Base-by-base conservation (phyloP, 2,888 invertebrate species). In the Exephanes ischioxanthus region DNA sequence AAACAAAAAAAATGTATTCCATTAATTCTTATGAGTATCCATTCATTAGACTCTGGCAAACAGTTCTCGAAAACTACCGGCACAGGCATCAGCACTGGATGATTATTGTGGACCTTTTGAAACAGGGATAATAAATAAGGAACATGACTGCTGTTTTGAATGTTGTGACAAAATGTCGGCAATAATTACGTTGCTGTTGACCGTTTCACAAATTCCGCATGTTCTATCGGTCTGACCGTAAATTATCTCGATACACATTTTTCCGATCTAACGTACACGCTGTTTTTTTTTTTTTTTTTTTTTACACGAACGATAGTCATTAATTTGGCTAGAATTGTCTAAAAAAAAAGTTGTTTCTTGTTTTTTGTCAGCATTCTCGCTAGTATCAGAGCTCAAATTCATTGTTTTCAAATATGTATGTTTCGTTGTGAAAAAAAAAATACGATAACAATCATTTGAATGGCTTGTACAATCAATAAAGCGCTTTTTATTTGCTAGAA, bases 401-500 rank as follows among this genome's bases (percentile, higher is more conserved):
- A 76, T 61, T 61, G 16, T 61, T 61, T 26, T 26, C 9, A 61
- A 26, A 61, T 30, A 14, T 26, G 61, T 3, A 30, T 30, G 61
- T 61, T 61, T 61, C 61, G n/a, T 61, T 5, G 61, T 6, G 11
- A 22, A 14, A 33, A 70, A 70, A 51, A 76, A 14, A 71, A 61
- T 48, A 67, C n/a, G n/a, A n/a, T 55, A 22, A 26, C 41, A 80
- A 85, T 66, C 0, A 73, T 45, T 68, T 26, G 53, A 78, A 75
- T 81, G 19, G 72, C 63, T 61, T 16, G 16, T 81, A 11, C 78
- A 78, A 73, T 66, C 19, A 70, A 78, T 61, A 66, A 66, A 78
- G 84, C 79, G 55, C 30, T 48, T 76, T 79, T 83, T 80, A 85
- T 82, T 80, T 58, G 82, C 82, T 71, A 85, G 58, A 80, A 75